A percentile compares a stretch with the other conserved stretches of the same genome.
Evolutionary conservation across 2,888 invertebrate species (phyloP).

Genomic region (Acrobasis consociella): DNA sequence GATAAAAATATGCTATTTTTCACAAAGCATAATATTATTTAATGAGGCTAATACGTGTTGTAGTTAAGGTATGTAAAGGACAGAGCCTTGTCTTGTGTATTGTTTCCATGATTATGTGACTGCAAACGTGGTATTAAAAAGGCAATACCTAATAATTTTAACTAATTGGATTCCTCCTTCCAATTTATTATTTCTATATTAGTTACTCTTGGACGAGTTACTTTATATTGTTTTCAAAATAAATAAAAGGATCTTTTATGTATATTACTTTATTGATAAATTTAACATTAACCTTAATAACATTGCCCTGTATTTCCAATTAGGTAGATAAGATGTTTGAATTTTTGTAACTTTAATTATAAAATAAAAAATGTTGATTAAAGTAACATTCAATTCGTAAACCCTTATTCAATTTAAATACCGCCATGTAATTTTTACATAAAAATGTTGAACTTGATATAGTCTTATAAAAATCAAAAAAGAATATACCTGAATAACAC

Average conservation of each 20-base stretch:
- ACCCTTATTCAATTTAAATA: too few relatives aligned
- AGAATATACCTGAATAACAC: too few relatives aligned
- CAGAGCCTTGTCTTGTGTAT: background rate
- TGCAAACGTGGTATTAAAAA: background rate
- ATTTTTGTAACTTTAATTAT: too few relatives aligned
- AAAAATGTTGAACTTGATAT: too few relatives aligned
- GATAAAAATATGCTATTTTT: background rate
- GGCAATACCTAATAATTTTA: background rate
- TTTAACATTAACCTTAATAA: background rate
- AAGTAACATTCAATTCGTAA: too few relatives aligned
- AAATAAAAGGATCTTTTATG: background rate
- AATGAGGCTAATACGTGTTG: background rate
- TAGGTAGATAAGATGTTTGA: background rate
- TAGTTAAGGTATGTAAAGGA: background rate
- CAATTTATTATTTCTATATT: too few relatives aligned
- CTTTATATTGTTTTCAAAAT: too few relatives aligned
- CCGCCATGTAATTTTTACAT: too few relatives aligned
- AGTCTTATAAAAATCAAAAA: too few relatives aligned
- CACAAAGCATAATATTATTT: background rate
- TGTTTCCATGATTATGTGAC: background rate
- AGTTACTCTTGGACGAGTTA: too few relatives aligned
- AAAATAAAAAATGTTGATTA: too few relatives aligned
- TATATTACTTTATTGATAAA: conserved; percentile 11
- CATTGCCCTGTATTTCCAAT: conserved; percentile 25
- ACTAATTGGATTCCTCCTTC: too few relatives aligned